phyloP scores from a whole-genome alignment of 1,140 invertebrate genomes.

The Drosophila nannoptera region DNA sequence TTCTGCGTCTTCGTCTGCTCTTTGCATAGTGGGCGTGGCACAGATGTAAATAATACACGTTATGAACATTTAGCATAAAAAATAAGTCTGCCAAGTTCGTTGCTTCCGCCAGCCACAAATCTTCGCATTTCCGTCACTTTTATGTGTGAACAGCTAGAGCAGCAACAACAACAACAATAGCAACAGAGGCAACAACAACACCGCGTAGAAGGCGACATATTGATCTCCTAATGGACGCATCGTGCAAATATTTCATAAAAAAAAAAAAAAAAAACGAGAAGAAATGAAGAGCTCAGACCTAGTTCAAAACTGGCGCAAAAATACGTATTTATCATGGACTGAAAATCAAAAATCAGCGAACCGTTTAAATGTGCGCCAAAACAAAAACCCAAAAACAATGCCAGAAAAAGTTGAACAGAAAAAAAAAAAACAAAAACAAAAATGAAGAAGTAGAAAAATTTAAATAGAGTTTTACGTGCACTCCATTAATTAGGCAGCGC shows the following conservation, averaged over 20 bases:
- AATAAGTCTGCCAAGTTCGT: slow-evolving; percentile 22
- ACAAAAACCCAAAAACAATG: slow-evolving; percentile 28
- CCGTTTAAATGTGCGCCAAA: slow-evolving; percentile 70
- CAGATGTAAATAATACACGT: slow-evolving; percentile 60
- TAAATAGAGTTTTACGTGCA: slow-evolving; percentile 58
- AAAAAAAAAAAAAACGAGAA: slow-evolving; percentile 15
- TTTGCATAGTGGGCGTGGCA: slow-evolving; percentile 8
- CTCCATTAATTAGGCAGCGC: slow-evolving; percentile 63
- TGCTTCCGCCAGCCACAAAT: slow-evolving; percentile 73
- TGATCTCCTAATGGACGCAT: slow-evolving; percentile 68
- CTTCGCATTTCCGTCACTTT: slow-evolving; percentile 70
- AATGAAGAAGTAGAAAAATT: slow-evolving; percentile 8
- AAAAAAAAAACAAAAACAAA: slow-evolving; percentile 9
- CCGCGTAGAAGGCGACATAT: slow-evolving; percentile 58
- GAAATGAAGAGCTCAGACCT: slow-evolving; percentile 20
- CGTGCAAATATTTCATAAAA: slow-evolving; percentile 51
- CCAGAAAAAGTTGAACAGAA: slow-evolving; percentile 34
- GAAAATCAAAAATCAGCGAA: slow-evolving; percentile 62
- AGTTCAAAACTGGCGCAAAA: slow-evolving; percentile 43
- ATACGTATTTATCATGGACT: slow-evolving; percentile 56
- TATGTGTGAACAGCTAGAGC: slow-evolving; percentile 55
- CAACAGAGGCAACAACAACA: slow-evolving; percentile 12
- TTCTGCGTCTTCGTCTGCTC: background rate
- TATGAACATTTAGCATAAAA: slow-evolving; percentile 49
- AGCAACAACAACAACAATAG: slow-evolving; percentile 7